phyloP scores from a whole-genome alignment of 1,140 invertebrate genomes.

The Trichonephila inaurata region DNA sequence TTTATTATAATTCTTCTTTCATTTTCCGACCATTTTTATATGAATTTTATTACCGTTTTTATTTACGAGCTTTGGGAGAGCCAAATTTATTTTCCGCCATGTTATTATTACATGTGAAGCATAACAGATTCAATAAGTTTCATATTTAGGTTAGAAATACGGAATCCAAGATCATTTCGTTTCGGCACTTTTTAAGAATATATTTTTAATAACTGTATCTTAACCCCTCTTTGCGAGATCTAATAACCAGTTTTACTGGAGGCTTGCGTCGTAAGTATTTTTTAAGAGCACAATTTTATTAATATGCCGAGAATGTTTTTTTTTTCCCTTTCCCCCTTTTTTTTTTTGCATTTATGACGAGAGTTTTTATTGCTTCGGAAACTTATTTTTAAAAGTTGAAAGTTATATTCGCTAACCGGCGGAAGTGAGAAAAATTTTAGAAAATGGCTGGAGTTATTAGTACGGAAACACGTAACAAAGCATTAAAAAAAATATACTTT shows the following conservation, averaged over 20 bases:
- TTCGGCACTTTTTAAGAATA: slow-evolving; percentile 5
- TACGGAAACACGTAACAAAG: background rate
- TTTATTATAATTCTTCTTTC: slow-evolving; percentile 23
- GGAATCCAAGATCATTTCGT: background rate
- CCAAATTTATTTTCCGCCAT: slow-evolving; percentile 3
- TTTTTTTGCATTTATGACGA: background rate
- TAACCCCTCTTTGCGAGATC: background rate
- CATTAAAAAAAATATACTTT: too few relatives aligned
- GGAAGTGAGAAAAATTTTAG: background rate
- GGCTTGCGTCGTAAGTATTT: slow-evolving; percentile 13
- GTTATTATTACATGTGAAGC: slow-evolving; percentile 9
- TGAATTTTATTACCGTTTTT: slow-evolving; percentile 54
- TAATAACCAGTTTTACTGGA: slow-evolving; percentile 50
- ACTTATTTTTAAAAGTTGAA: background rate
- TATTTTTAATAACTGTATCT: slow-evolving; percentile 49
- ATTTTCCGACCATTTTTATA: background rate
- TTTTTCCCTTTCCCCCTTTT: background rate
- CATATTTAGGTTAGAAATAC: slow-evolving; percentile 36
- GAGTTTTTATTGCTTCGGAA: background rate
- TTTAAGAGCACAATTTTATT: slow-evolving; percentile 34
- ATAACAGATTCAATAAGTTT: slow-evolving; percentile 63
- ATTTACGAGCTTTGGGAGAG: background rate
- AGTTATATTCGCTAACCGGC: background rate
- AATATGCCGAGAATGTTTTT: slow-evolving; percentile 6
- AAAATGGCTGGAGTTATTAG: background rate